Conservation (phyloP, 2,113 vertebrate species). For the Todiramphus chloris region DNA sequence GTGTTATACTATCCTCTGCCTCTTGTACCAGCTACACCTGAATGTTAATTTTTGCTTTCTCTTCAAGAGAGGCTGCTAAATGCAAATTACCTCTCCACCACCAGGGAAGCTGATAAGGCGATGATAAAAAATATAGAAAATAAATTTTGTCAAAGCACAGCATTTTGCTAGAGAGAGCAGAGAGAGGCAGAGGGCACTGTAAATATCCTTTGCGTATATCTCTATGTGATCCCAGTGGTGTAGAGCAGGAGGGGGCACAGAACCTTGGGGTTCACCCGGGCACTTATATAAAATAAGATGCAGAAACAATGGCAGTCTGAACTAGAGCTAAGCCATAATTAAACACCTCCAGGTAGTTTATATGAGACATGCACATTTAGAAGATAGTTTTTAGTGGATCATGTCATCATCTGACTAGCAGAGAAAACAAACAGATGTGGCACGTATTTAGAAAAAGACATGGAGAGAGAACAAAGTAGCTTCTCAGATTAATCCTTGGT, state of each 20-base stretch:
- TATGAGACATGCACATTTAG: background rate
- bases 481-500: background rate
- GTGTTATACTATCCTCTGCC: background rate
- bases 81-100: background rate
- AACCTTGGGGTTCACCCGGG: background rate
- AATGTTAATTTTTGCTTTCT: constrained; percentile 16
- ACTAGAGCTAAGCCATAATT: constrained; percentile 30
- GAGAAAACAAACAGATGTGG: constrained; percentile 29
- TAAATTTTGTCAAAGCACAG: background rate
- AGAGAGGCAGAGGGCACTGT: background rate
- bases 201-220: background rate
- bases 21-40: background rate
- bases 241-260: background rate
- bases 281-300: background rate
- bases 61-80: background rate
- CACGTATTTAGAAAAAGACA: background rate
- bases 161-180: background rate
- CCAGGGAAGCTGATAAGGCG: background rate
- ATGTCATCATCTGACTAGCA: background rate
- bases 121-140: background rate
- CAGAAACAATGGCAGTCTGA: background rate
- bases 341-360: constrained; percentile 51
- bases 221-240: background rate
- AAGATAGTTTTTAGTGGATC: background rate
- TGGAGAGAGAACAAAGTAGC: background rate